Conservation (phyloP, 2,888 invertebrate genomes). For the Camponotus fellah region DNA sequence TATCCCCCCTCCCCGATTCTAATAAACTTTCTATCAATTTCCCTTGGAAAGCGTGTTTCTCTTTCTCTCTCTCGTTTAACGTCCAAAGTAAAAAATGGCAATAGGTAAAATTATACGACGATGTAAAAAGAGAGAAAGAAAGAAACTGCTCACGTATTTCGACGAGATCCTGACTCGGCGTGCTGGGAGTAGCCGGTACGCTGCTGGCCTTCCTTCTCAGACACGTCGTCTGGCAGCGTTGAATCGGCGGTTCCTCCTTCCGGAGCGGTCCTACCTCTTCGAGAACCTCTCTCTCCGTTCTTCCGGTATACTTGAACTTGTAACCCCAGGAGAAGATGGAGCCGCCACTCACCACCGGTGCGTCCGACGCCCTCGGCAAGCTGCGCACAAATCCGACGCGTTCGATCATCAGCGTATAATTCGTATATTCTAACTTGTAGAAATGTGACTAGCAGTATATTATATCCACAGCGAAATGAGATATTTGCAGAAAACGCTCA, state of each 20-base stretch:
- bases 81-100: not conserved
- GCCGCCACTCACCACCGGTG: conserved; percentile 95
- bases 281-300: conserved; percentile 96
- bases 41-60: not conserved
- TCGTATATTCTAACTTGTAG: not conserved
- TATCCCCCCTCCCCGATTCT: not conserved
- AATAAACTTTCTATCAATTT: not conserved
- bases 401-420: not conserved
- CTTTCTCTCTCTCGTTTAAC: not conserved
- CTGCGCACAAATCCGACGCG: conserved; percentile 86
- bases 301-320: conserved; percentile 96
- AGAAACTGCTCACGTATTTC: conserved; percentile 86
- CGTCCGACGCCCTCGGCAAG: conserved; percentile 94
- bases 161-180: conserved; percentile 90
- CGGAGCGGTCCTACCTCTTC: conserved; percentile 90
- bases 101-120: conserved; percentile 7
- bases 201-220: conserved; percentile 93
- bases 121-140: conserved; percentile 24
- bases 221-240: conserved; percentile 89
- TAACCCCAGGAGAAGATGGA: conserved; percentile 98
- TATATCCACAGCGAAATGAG: not conserved
- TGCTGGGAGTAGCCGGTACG: conserved; percentile 95
- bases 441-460: not conserved
- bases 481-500: not conserved
- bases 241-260: conserved; percentile 88